Evolutionary conservation across 2,888 invertebrate genomes (phyloP).

Genomic region (Troilus luridus): DNA sequence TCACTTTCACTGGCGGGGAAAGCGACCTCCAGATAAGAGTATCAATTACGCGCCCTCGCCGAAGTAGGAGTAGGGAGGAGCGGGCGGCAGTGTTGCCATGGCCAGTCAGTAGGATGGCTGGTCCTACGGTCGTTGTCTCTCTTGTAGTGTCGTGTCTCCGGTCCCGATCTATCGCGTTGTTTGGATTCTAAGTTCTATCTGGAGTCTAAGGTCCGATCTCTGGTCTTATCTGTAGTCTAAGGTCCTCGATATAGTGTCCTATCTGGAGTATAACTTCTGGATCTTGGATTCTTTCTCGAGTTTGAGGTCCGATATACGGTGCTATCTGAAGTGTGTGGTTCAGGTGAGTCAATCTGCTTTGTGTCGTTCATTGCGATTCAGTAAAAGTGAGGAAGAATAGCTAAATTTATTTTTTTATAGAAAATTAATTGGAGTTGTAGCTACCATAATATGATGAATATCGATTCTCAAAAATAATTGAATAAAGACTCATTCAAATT

Average conservation of each 20-base stretch:
- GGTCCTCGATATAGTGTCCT: not conserved
- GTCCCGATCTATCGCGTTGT: not conserved
- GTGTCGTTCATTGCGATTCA: no score
- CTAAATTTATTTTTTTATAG: not conserved
- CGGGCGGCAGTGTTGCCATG: not conserved
- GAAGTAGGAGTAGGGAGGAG: not conserved
- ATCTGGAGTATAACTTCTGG: not conserved
- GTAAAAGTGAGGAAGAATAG: not conserved
- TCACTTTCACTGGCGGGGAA: conserved; percentile 44
- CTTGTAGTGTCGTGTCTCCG: not conserved
- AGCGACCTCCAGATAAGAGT: conserved; percentile 44
- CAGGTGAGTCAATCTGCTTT: not conserved
- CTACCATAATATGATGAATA: no score
- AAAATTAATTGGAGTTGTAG: no score
- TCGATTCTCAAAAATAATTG: no score
- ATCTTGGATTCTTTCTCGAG: no score
- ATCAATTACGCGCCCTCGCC: conserved; percentile 22
- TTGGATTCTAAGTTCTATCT: not conserved
- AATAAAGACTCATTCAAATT: no score
- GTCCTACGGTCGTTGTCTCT: not conserved
- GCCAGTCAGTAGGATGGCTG: not conserved
- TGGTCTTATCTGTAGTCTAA: not conserved
- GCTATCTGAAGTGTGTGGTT: not conserved
- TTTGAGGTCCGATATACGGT: no score
- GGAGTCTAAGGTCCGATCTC: not conserved